Evolutionary conservation across 2,888 invertebrate species (phyloP), one percentile per base, ranked within the genome.

Genomic region (Orchestes rusci): DNA sequence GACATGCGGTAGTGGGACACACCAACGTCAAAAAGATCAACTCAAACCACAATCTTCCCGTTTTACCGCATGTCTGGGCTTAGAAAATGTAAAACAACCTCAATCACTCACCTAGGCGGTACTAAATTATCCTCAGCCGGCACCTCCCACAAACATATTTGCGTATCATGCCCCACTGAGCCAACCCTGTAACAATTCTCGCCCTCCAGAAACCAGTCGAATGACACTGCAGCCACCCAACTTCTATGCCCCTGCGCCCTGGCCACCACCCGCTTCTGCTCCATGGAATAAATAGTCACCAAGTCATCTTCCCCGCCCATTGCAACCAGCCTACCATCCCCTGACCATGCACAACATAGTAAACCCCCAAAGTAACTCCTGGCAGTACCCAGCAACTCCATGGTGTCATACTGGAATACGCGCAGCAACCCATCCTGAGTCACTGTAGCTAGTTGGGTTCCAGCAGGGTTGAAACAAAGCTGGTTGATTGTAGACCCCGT

Each of bases 291-390:
- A 27, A 99, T 88, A 1, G 97, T 97, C 38, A 99, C 90, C 47
- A 99, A 74, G 71, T 99, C 99, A 71, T 99, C 99, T 70, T 99
- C 99, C 3, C 99, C 99, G 0, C 99, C 99, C 1, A 93, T 92
- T 0, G 92, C 93, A 37, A 94, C 92, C 61, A 94, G 90, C 61
- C 87, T 84, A 28, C 90, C 87, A 68, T 99, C 96, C 0, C 95
- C 95, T 7, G 96, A 93, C 99, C 99, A 99, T 62, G 93, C 89
- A 2, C 96, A 94, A 69, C 97, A 97, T 31, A 97, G 72, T 60
- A 99, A 83, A 27, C 97, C 97, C 37, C 99, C 99, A 69, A 99
- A 99, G 70, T 97, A 99, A 57, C 96, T 96, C 53, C 94, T 78
- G 52, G 95, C 95, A 45, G 84, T 76, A 12, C 96, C 95, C 41